Conservation (phyloP, 2,113 vertebrate genomes). For the Corydoras maculifer region DNA sequence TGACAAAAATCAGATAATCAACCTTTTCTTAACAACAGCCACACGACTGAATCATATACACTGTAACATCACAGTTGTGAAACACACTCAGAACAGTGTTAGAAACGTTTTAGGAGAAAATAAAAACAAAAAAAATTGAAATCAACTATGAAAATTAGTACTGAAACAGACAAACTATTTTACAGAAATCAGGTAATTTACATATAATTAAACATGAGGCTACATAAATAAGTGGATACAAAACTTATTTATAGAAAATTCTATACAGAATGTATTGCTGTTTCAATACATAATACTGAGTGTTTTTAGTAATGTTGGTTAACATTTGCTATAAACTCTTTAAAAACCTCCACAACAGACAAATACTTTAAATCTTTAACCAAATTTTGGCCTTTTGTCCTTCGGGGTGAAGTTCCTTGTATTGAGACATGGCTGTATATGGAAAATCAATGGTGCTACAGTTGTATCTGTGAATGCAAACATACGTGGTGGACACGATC, state of each 20-base stretch:
- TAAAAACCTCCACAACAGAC: conserved; percentile 21
- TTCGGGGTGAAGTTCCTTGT: conserved; percentile 46
- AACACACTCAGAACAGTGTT: conserved; percentile 34
- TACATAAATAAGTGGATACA: conserved; percentile 55
- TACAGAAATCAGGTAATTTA: conserved; percentile 36
- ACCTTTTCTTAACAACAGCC: conserved; percentile 25
- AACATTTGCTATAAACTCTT: conserved; percentile 36
- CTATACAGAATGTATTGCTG: conserved; percentile 64
- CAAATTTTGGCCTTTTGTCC: conserved; percentile 43
- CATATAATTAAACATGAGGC: conserved; percentile 29
- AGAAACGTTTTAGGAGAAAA: conserved; percentile 3
- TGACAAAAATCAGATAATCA: conserved; percentile 28
- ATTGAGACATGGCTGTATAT: conserved; percentile 44
- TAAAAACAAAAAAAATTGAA: conserved; percentile 30
- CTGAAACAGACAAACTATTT: conserved; percentile 35
- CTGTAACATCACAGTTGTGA: conserved; percentile 35
- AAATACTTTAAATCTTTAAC: conserved; percentile 40
- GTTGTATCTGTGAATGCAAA: conserved; percentile 54
- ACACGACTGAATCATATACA: conserved; percentile 23
- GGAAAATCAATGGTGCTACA: conserved; percentile 42
- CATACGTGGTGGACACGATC: conserved; percentile 46
- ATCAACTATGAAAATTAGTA: conserved; percentile 31
- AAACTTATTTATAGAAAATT: conserved; percentile 47
- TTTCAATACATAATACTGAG: conserved; percentile 67
- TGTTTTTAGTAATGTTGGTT: conserved; percentile 45